Base-by-base conservation (phyloP, 2,888 invertebrate genomes). In the Nezara viridula region DNA sequence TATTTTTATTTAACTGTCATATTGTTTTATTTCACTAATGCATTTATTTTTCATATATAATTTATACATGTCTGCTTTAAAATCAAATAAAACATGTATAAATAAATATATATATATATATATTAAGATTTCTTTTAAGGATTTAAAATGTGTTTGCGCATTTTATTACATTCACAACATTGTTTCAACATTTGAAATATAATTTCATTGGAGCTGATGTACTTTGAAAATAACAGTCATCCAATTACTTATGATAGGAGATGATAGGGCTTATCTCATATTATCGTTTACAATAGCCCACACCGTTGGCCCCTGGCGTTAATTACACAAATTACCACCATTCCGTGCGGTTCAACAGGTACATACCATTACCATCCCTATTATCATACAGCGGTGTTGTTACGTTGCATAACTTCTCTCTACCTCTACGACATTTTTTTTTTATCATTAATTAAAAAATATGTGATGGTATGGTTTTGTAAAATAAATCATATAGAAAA, bases 261-360 rank as follows among this genome's bases (percentile, higher is more conserved):
- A 27, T 60, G 60, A 60, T 60, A 60, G 1, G 60, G 27, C 60
- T 60, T 60, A 60, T 60, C 60, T 60, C 60, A 0, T 32, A 60
- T 60, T 60, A 60, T 60, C 60, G 27, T 27, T 60, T 60, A 60
- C 60, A 60, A 60, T 32, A 60, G 60, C 60, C 27, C 60, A 10
- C 60, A 60, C 60, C 27, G 60, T 60, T 60, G 4, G 4, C 60
- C 60, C 5, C 60, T 60, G 27, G 27, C 60, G 27, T 60, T 60
- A 60, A 60, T 60, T 60, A 60, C 10, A 60, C 27, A 60, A 60
- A 60, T 60, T 60, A 60, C 60, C 60, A 27, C 27, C 60, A 60
- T 60, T 60, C 27, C 60, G 60, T 60, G 60, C 27, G 60, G 60
- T 60, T 16, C 27, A 60, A 60, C 60, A 60, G 60, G 60, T 55